Evolutionary conservation across 2,888 invertebrate genomes (phyloP).

Genomic region (Calameuta idolon): DNA sequence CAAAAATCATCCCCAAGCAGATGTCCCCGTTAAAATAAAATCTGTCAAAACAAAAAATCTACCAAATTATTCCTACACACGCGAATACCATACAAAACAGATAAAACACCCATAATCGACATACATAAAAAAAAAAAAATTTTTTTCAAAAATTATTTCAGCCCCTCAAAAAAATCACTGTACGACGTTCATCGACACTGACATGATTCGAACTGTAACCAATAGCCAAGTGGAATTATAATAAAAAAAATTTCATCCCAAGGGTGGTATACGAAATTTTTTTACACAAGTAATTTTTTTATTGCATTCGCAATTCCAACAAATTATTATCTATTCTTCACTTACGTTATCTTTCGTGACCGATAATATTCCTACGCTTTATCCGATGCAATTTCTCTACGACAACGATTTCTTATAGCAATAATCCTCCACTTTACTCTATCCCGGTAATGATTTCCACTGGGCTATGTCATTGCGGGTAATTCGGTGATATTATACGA

Average conservation of each 20-base stretch:
- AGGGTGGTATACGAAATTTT: background rate
- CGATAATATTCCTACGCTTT: background rate
- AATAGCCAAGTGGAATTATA: background rate
- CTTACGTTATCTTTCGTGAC: background rate
- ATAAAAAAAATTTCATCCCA: background rate
- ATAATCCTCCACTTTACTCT: background rate
- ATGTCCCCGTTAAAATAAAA: background rate
- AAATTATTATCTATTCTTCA: background rate
- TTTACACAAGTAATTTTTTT: background rate
- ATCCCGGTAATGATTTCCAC: background rate
- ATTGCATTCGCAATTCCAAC: background rate
- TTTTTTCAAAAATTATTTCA: background rate
- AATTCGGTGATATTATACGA: conserved; percentile 29
- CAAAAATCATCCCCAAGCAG: background rate
- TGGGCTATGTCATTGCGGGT: conserved; percentile 12
- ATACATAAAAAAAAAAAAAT: background rate
- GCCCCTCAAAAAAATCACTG: background rate
- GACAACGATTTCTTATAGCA: background rate
- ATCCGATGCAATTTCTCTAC: too few species aligned
- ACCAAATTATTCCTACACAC: too few species aligned
- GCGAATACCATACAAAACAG: background rate
- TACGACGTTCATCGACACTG: background rate
- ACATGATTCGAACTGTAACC: background rate
- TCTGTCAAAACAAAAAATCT: too few species aligned
- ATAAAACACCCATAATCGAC: background rate